Base-by-base conservation (phyloP, 1,140 invertebrate genomes). In the Amyelois transitella region DNA sequence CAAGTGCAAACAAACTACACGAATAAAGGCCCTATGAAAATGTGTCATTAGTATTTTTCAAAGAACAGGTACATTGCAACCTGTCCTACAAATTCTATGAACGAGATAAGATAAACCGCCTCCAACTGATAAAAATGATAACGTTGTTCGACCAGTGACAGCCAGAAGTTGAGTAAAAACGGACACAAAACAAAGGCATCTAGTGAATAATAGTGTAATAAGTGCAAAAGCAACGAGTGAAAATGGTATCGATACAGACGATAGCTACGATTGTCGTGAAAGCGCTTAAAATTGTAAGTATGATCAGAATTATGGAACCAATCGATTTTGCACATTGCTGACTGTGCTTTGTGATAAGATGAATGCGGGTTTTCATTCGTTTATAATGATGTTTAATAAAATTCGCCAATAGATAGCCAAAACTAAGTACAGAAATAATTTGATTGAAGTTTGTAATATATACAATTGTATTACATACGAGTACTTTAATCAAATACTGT, bases 241-340 rank as follows among this genome's bases (percentile, higher is more conserved):
- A 85, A 89, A 94, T 94, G 93, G 92, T 93, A 72, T 94, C 92
- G 55, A 88, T 94, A 53, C 91, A 94, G 72, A 94, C 92, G 43
- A 92, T 95, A 64, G 94, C 92, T 55, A 92, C 93, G 25, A 92
- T 95, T 56, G 90, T 94, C 69, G 91, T 96, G 62, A 96, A 95
- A 91, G 88, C 92, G 14, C 84, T 95, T 17, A 96, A 96, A 88
- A 85, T 95, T 90, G 94, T 95, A 88, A 93, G 92, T 90, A 62
- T 49, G 61, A 55, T 69, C 59, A 28, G 43, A 22, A 43, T 53
- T 56, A 53, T 74, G 74, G 58, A 28, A 43, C n/a, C 2, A 48
- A 48, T 48, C 19, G 45, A 48, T 48, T 48, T n/a, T 21, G n/a
- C 32, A 38, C 32, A 38, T 38, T 2, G 32, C n/a, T n/a, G n/a